Base-by-base conservation (phyloP, 1,140 invertebrate species). In the Temnothorax nylanderi region DNA sequence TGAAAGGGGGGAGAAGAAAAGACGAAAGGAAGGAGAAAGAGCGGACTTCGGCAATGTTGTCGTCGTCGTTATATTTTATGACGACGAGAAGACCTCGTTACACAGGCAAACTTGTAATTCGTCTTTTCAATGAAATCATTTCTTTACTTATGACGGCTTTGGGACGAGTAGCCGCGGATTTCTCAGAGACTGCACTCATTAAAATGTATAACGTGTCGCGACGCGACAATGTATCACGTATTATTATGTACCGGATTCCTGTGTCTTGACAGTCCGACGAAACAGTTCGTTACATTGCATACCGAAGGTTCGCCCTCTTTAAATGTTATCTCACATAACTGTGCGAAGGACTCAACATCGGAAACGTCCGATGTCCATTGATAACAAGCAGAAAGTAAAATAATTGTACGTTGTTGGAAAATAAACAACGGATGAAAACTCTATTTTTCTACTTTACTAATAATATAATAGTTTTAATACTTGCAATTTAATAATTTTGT, bases 51-150 rank as follows among this genome's bases (percentile, higher is more conserved):
- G 67, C 47, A 84, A 49, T 49, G 85, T 5, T 21, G 74, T 54
- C 56, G 69, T 21, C 75, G 34, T 64, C 32, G 85, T 85, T 78
- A 85, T 65, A 78, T 77, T 85, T 78, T 49, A 78, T 34, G 80
- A 74, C 74, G 80, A 84, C n/a, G 47, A 64, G 44, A 32, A 62
- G 74, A 78, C 49, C 77, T 82, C 32, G 85, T 86, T 86, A 86
- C 47, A 11, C 47, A 11, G n/a, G 18, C 41, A 85, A 85, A 85
- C 75, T 84, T 41, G 51, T 81, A 81, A 81, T 81, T 81, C 78
- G 54, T 75, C 80, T 84, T 84, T 62, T 56, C 54, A 71, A 84
- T 75, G 26, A 84, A 84, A 84, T 75, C 41, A 84, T 75, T 75
- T 62, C 60, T 72, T 84, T 75, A 60, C 69, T 84, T 60, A 74